phyloP scores from a whole-genome alignment of 2,797 vertebrate species.

The Pipistrellus pipistrellus region DNA sequence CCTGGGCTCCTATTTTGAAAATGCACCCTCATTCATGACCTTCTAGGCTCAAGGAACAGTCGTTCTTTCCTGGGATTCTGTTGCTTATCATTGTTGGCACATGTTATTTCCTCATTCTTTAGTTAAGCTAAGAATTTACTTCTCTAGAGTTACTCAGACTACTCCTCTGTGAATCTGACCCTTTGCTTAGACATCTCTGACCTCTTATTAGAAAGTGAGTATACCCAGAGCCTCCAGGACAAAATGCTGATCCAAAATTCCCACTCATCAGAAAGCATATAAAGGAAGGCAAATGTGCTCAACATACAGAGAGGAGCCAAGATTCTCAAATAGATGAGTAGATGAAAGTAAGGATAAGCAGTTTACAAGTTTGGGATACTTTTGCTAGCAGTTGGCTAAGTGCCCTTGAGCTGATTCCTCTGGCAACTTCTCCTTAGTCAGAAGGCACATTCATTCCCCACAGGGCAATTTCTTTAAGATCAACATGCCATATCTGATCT shows the following conservation, averaged over 20 bases:
- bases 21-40: conserved; percentile 69
- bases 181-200: conserved; percentile 45
- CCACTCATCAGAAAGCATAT: conserved; percentile 49
- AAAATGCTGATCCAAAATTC: conserved; percentile 60
- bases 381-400: conserved; percentile 64
- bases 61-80: conserved; percentile 64
- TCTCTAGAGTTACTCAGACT: conserved; percentile 34
- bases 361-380: conserved; percentile 25
- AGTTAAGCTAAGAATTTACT: conserved; percentile 60
- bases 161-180: conserved; percentile 15
- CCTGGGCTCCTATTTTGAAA: conserved; percentile 78
- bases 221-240: background rate
- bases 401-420: conserved; percentile 26
- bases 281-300: background rate
- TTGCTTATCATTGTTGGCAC: conserved; percentile 57
- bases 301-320: background rate
- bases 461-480: conserved; percentile 7
- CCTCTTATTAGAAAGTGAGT: conserved; percentile 63
- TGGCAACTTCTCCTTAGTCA: conserved; percentile 43
- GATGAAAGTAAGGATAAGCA: conserved; percentile 59
- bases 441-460: conserved; percentile 35
- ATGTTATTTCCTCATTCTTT: conserved; percentile 63
- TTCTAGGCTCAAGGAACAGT: conserved; percentile 75
- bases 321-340: conserved; percentile 13
- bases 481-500: conserved; percentile 39